Conservation (phyloP, 2,888 invertebrate species). For the Leptopilina myrica region DNA sequence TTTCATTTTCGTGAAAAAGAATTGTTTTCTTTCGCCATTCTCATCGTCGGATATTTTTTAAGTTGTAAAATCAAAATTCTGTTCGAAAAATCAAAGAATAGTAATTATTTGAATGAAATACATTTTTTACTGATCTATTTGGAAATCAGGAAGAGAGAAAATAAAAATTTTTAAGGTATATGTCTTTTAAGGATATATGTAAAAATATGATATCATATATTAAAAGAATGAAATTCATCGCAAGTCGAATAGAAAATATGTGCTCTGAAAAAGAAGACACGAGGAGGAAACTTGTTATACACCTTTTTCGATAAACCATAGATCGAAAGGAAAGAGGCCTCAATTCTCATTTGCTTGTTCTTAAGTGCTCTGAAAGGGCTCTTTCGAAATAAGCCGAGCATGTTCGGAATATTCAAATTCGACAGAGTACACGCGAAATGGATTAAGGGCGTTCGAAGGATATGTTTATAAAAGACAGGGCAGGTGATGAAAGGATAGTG, state of each 20-base stretch:
- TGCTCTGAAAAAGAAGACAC: background rate
- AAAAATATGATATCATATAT: background rate
- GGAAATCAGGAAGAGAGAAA: too few species aligned
- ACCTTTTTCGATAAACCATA: constrained; percentile 24
- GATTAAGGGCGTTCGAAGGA: constrained; percentile 10
- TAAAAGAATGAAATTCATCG: background rate
- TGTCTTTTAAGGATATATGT: too few species aligned
- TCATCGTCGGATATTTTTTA: too few species aligned
- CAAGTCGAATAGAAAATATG: background rate
- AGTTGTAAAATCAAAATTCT: too few species aligned
- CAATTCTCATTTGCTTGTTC: constrained; percentile 32
- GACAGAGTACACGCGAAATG: constrained; percentile 26
- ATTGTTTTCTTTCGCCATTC: too few species aligned
- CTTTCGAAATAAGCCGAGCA: constrained; percentile 27
- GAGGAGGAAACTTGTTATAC: background rate
- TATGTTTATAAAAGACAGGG: background rate
- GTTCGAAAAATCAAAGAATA: background rate
- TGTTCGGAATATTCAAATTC: constrained; percentile 39
- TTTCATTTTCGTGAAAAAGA: too few species aligned
- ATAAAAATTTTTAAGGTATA: too few species aligned
- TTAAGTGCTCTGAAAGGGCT: constrained; percentile 25
- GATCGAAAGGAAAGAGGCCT: constrained; percentile 16
- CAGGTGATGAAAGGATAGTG: constrained; percentile 36
- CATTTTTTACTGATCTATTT: too few species aligned
- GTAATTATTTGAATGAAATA: too few species aligned